Percentiles rank a stretch among this genome's conserved stretches.
Evolutionary conservation across 2,113 vertebrate species (phyloP).

Genomic region (Siniperca chuatsi): DNA sequence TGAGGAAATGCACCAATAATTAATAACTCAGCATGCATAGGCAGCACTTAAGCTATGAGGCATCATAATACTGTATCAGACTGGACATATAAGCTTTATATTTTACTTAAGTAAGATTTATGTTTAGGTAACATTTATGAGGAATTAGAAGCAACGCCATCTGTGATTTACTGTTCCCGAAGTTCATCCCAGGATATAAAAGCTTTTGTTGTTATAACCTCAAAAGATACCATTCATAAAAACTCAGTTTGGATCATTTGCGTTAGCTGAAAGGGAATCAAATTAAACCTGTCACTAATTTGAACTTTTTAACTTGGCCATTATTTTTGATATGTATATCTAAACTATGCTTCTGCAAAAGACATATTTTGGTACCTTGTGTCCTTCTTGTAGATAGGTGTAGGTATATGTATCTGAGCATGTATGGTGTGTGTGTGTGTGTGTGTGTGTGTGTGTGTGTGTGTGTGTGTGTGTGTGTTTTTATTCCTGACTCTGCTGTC

Average conservation of each 20-base stretch:
- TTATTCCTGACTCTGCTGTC: conserved; percentile 68
- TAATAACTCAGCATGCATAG: conserved; percentile 6
- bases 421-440: conserved; percentile 30
- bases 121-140: conserved; percentile 1
- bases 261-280: background rate
- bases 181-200: background rate
- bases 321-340: conserved; percentile 5
- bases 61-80: background rate
- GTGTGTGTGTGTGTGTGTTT: conserved; percentile 36
- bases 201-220: conserved; percentile 2
- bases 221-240: background rate
- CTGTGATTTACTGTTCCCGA: conserved; percentile 20
- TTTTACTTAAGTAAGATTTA: conserved; percentile 14
- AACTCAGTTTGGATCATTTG: background rate
- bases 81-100: conserved; percentile 10
- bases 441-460: conserved; percentile 29
- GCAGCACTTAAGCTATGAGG: conserved; percentile 6
- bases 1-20: background rate
- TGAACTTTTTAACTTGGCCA: conserved; percentile 7
- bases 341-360: background rate
- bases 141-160: conserved; percentile 17
- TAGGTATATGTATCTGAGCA: conserved; percentile 22
- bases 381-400: background rate
- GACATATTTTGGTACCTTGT: conserved; percentile 8
- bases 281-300: conserved; percentile 11